Evolutionary conservation across 1,140 invertebrate species (phyloP), one percentile per base, ranked within the genome.

Genomic region (Manduca sexta): DNA sequence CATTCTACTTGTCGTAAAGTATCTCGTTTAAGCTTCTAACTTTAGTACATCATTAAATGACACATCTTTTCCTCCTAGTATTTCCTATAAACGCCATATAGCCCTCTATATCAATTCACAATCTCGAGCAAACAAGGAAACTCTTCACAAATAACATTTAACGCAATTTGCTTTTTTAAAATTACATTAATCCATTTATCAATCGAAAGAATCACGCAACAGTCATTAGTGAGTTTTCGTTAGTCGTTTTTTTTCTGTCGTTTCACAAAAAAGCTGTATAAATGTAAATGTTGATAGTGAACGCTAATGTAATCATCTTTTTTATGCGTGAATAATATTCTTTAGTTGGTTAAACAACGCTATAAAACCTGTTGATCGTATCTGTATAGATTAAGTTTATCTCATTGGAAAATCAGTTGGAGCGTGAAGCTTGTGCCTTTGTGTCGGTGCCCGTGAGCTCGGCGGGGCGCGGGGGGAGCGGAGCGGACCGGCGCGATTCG

Each of bases 341-440:
- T 18, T 21, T 42, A 43, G 10, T 55, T 45, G 29, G 18, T 34
- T 34, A 48, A 30, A 48, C 14, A 34, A 41, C 34, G n/a, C 29
- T 37, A 16, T 56, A 56, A 58, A 60, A 60, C 44, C 45, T 56
- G 49, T 54, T 65, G 64, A 67, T 64, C 46, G 13, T 39, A 62
- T 61, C 49, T 49, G 44, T 34, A 56, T 52, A 11, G 51, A 17
- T 26, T 58, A 57, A 46, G 43, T 46, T 58, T 66, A 65, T 66
- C 57, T 58, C 49, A 68, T 68, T 42, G 18, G 42, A 62, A 40
- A 43, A 48, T 35, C 49, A 55, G 44, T 45, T 45, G 40, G 52
- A 61, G 52, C 67, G 59, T 67, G 59, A 70, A 70, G 40, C 52
- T 57, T 58, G 42, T 60, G 60, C 4, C 21, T 26, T 26, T 26